Percentiles rank a stretch among this genome's conserved stretches.
Conservation (phyloP, 2,888 invertebrate species). For the Dynastes tityus region DNA sequence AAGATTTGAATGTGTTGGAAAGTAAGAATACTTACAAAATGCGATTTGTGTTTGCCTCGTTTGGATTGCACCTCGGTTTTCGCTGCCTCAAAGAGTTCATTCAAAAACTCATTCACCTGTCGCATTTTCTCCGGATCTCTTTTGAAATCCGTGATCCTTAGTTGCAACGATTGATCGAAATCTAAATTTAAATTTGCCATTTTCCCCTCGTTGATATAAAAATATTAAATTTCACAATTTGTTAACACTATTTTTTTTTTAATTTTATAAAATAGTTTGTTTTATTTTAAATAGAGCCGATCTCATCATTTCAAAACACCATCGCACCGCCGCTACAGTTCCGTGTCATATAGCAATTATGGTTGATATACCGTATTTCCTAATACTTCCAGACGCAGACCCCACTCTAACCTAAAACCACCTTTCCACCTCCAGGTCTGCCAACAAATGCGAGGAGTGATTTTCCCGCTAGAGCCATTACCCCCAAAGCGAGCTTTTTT, state of each 20-base stretch:
- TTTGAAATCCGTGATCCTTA: constrained; percentile 67
- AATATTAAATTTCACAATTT: neutral
- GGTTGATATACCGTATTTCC: constrained; percentile 14
- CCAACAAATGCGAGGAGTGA: constrained; percentile 36
- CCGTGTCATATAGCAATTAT: constrained; percentile 4
- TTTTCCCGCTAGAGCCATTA: constrained; percentile 28
- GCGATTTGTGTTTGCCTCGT: constrained; percentile 62
- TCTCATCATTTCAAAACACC: constrained; percentile 19
- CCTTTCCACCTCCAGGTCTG: constrained; percentile 41
- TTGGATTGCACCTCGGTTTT: constrained; percentile 66
- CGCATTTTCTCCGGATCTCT: constrained; percentile 68
- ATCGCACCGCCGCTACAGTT: constrained; percentile 14
- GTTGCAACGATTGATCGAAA: constrained; percentile 64
- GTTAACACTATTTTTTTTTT: neutral
- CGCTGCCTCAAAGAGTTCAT: constrained; percentile 68
- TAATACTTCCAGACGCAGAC: constrained; percentile 23
- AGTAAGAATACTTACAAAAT: constrained; percentile 62
- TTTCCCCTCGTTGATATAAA: constrained; percentile 25
- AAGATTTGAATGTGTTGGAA: neutral
- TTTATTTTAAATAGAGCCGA: neutral
- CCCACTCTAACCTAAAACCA: constrained; percentile 47
- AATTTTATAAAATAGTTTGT: neutral
- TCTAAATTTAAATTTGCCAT: constrained; percentile 66
- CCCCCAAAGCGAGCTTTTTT: constrained; percentile 21
- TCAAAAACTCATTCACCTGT: constrained; percentile 68